phyloP scores from a whole-genome alignment of 2,888 invertebrate genomes.

The Mystacides longicornis region DNA sequence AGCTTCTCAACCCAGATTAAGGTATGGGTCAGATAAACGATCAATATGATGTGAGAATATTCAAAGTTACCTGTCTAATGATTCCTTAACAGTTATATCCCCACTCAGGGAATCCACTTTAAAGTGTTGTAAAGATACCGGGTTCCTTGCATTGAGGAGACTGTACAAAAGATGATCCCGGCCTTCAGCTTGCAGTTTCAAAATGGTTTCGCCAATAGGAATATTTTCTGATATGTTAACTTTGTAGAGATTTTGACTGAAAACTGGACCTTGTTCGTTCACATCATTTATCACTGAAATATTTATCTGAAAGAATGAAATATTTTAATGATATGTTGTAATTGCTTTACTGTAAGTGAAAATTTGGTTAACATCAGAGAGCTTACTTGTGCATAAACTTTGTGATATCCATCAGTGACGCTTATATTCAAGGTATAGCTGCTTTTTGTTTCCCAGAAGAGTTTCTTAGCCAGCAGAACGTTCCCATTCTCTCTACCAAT shows the following conservation, averaged over 20 bases:
- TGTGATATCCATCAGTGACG: slow-evolving; percentile 70
- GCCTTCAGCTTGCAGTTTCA: slow-evolving; percentile 63
- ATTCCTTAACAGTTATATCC: slow-evolving; percentile 60
- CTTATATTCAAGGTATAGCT: slow-evolving; percentile 75
- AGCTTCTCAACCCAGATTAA: too few relatives aligned
- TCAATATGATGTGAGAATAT: too few relatives aligned
- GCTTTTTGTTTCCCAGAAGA: slow-evolving; percentile 74
- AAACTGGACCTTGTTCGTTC: slow-evolving; percentile 81
- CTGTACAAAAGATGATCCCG: slow-evolving; percentile 74
- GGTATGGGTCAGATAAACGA: too few relatives aligned
- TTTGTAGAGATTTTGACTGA: slow-evolving; percentile 61
- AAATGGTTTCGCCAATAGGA: slow-evolving; percentile 54
- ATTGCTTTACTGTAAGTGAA: neutral
- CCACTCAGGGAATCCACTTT: slow-evolving; percentile 78
- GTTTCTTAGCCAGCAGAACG: slow-evolving; percentile 70
- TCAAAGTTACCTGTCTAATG: slow-evolving; percentile 58
- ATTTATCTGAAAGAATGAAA: slow-evolving; percentile 47
- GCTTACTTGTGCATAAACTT: slow-evolving; percentile 55
- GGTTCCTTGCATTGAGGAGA: slow-evolving; percentile 68
- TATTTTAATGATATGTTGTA: neutral
- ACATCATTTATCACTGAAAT: slow-evolving; percentile 74
- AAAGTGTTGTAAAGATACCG: slow-evolving; percentile 67
- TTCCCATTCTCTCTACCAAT: slow-evolving; percentile 83
- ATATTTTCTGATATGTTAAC: slow-evolving; percentile 77
- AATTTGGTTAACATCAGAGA: neutral